Conservation (phyloP, 2,113 vertebrate species). For the Zeus faber region DNA sequence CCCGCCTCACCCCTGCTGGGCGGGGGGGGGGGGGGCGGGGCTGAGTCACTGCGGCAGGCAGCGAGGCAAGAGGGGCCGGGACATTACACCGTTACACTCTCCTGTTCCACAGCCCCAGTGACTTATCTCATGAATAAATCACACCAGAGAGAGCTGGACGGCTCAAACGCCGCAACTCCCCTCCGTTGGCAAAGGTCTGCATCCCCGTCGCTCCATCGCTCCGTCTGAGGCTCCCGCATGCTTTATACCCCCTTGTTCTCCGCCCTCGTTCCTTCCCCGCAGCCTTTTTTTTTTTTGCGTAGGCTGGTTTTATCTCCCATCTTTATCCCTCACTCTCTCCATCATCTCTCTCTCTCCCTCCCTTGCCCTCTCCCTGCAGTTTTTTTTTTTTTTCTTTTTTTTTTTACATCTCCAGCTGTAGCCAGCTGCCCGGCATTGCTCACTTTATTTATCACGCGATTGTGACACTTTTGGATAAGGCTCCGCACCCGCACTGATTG, state of each 20-base stretch:
- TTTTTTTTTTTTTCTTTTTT: background rate
- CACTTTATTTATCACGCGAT: constrained; percentile 56
- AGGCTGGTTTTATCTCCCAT: no score
- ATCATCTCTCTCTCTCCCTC: no score
- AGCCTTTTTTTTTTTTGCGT: background rate
- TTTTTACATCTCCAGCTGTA: constrained; percentile 31
- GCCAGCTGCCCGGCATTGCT: constrained; percentile 27
- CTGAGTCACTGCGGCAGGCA: constrained; percentile 57
- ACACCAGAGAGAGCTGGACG: constrained; percentile 46
- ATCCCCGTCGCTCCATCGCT: constrained; percentile 27
- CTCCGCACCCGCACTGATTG: constrained; percentile 53
- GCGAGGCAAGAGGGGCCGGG: constrained; percentile 47
- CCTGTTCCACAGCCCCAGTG: constrained; percentile 62
- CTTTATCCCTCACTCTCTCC: background rate
- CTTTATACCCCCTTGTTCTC: background rate
- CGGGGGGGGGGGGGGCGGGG: constrained; percentile 35
- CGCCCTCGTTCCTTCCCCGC: background rate
- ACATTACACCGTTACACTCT: constrained; percentile 65
- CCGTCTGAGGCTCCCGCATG: background rate
- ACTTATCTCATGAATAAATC: constrained; percentile 73
- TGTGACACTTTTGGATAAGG: constrained; percentile 65
- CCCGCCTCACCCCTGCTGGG: constrained; percentile 29
- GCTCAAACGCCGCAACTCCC: constrained; percentile 39
- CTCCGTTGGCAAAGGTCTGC: constrained; percentile 47
- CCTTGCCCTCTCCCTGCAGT: background rate